Evolutionary conservation across 2,888 invertebrate genomes (phyloP).

Genomic region (Augochlorella aurata): DNA sequence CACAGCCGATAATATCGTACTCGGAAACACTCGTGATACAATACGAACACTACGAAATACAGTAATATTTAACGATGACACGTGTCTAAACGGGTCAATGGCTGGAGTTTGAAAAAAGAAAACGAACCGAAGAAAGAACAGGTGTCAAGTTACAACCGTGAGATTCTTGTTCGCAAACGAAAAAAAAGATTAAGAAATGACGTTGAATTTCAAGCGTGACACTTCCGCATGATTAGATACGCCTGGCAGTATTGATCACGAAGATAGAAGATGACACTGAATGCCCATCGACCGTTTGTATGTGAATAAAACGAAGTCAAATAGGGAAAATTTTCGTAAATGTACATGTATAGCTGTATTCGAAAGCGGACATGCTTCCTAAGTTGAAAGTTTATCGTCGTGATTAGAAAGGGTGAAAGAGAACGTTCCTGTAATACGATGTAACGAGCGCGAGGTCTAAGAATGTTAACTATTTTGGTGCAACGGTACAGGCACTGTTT

Average conservation of each 20-base stretch:
- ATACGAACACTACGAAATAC: conserved; percentile 11
- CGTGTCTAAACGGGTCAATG: conserved; percentile 53
- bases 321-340: background rate
- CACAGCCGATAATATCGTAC: background rate
- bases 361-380: conserved; percentile 19
- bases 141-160: conserved; percentile 43
- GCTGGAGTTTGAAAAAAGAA: conserved; percentile 32
- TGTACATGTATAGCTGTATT: background rate
- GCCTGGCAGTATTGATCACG: conserved; percentile 35
- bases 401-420: conserved; percentile 51
- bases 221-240: conserved; percentile 54
- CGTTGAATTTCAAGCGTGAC: conserved; percentile 45
- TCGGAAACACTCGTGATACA: background rate
- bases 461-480: conserved; percentile 53
- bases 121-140: conserved; percentile 23
- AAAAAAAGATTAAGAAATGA: conserved; percentile 30
- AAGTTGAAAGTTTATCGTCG: conserved; percentile 34
- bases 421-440: conserved; percentile 30
- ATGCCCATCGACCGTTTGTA: background rate
- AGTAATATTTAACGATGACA: conserved; percentile 48
- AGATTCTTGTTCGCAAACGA: conserved; percentile 30
- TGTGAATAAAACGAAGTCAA: background rate
- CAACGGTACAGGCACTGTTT: conserved; percentile 51
- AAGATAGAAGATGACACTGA: conserved; percentile 17
- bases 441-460: conserved; percentile 39